These are phyloP conservation scores for Malaclemys terrapin DNA, from an alignment of 2,113 vertebrate genomes.

Conservation along the genomic window DNA sequence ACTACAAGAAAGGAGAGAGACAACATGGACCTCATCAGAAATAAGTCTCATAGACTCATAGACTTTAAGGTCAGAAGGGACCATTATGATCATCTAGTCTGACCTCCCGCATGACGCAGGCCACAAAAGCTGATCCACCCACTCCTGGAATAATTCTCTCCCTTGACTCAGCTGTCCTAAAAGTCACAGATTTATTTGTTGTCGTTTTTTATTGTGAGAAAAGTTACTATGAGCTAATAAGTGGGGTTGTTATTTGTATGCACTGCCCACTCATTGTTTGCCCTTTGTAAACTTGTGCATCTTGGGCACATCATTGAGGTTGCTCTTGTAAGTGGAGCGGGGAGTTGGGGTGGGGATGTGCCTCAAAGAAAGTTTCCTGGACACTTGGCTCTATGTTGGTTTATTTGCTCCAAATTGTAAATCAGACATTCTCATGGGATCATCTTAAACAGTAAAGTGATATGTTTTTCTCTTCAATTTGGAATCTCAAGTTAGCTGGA, in stretches of 20 bases:
- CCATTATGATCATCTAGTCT: no score
- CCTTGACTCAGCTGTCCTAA: neutral
- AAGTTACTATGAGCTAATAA: neutral
- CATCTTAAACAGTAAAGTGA: neutral
- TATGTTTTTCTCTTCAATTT: neutral
- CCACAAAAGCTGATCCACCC: no score
- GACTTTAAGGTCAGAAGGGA: no score
- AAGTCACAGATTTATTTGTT: neutral
- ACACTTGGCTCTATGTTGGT: neutral
- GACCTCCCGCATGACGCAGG: no score
- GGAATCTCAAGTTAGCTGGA: neutral
- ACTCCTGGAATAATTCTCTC: no score
- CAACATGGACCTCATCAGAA: neutral
- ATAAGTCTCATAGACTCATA: neutral
- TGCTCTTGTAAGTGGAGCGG: neutral
- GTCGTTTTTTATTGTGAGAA: neutral
- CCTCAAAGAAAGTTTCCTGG: neutral
- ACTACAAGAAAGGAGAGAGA: neutral
- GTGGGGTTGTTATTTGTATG: neutral
- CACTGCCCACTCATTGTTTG: neutral
- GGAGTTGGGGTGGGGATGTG: neutral
- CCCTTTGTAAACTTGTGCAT: neutral
- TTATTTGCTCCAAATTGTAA: neutral
- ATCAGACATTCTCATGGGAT: neutral
- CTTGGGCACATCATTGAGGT: neutral